Evolutionary conservation across 2,888 invertebrate genomes (phyloP).

Genomic region (Harpagoxenus sublaevis): DNA sequence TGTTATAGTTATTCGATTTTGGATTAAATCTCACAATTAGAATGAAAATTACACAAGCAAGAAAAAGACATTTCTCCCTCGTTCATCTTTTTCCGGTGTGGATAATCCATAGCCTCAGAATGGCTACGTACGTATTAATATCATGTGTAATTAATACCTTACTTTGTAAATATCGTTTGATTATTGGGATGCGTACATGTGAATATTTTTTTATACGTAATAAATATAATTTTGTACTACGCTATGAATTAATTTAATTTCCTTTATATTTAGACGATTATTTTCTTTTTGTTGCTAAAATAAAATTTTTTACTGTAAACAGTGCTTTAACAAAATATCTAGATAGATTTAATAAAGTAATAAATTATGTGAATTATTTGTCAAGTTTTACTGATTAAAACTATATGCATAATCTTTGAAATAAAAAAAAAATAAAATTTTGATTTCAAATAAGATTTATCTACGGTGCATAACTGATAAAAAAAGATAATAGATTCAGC

Average conservation of each 20-base stretch:
- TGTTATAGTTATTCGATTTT: not conserved
- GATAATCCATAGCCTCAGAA: not conserved
- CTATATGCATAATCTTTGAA: not conserved
- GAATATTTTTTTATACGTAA: slow-evolving; percentile 72
- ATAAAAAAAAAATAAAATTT: not conserved
- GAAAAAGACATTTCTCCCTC: not conserved
- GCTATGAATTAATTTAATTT: slow-evolving; percentile 26
- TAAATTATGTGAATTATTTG: not conserved
- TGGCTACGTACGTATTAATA: slow-evolving; percentile 25
- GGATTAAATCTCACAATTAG: not conserved
- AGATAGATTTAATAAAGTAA: not conserved
- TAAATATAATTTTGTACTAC: slow-evolving; percentile 66
- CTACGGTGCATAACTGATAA: no score
- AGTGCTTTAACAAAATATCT: not conserved
- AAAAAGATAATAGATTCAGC: no score
- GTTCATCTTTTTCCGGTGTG: slow-evolving; percentile 4
- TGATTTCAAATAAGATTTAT: no score
- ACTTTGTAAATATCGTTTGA: slow-evolving; percentile 71
- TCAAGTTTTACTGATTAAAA: slow-evolving; percentile 1
- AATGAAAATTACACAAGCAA: not conserved
- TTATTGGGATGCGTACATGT: slow-evolving; percentile 49
- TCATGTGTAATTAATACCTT: slow-evolving; percentile 55
- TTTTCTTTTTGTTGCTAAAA: not conserved
- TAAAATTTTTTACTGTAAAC: not conserved
- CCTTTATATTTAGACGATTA: slow-evolving; percentile 2